Conservation (phyloP, 2,888 invertebrate species). For the Augiades crinisus region DNA sequence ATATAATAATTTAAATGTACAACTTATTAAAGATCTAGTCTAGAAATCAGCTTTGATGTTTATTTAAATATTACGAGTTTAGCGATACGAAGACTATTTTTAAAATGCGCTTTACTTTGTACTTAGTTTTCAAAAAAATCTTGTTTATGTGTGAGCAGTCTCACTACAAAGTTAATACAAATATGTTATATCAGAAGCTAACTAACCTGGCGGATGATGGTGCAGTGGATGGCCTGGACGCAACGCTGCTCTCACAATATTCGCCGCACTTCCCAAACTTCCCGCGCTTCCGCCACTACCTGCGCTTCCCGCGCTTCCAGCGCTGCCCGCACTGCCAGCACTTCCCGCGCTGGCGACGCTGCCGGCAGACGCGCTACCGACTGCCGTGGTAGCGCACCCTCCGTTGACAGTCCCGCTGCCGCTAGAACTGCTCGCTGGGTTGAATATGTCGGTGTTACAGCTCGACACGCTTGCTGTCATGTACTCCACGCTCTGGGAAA, state of each 20-base stretch:
- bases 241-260: slow-evolving; percentile 41
- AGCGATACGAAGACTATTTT: too few relatives aligned
- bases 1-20: too few relatives aligned
- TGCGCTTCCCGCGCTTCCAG: slow-evolving; percentile 3
- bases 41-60: too few relatives aligned
- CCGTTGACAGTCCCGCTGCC: not conserved
- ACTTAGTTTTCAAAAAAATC: too few relatives aligned
- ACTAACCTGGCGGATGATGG: slow-evolving; percentile 66
- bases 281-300: not conserved
- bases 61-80: too few relatives aligned
- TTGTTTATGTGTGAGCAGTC: too few relatives aligned
- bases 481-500: slow-evolving; percentile 17
- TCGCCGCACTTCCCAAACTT: slow-evolving; percentile 21
- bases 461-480: slow-evolving; percentile 22
- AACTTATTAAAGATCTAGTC: too few relatives aligned
- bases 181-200: not conserved
- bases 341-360: not conserved
- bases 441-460: slow-evolving; percentile 6
- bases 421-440: not conserved
- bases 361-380: not conserved
- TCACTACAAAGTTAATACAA: slow-evolving; percentile 3
- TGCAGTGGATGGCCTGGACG: slow-evolving; percentile 62
- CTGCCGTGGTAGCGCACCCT: not conserved
- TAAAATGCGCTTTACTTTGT: too few relatives aligned
- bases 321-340: slow-evolving; percentile 2